These are phyloP conservation scores for Rhinoderma darwinii DNA, from an alignment of 2,113 vertebrate genomes.

Conservation along the genomic window DNA sequence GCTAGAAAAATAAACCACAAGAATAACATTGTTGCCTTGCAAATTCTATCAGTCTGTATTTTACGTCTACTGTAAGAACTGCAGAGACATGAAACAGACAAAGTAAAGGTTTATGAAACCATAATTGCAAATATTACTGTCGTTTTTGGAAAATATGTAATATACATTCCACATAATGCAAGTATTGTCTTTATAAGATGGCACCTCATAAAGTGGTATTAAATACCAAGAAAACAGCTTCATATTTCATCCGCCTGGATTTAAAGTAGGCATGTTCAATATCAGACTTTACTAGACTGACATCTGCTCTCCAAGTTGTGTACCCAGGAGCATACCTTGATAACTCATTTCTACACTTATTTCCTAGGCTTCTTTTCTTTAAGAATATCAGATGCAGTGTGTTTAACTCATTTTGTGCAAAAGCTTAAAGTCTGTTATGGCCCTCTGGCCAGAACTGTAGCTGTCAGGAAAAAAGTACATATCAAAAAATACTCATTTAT, in stretches of 20 bases:
- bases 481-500: conserved; percentile 87
- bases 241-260: conserved; percentile 88
- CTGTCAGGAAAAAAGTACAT: conserved; percentile 76
- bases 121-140: conserved; percentile 87
- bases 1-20: neutral
- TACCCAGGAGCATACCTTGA: conserved; percentile 86
- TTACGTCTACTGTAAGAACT: conserved; percentile 74
- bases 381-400: conserved; percentile 78
- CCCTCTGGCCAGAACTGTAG: conserved; percentile 89
- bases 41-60: neutral
- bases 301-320: conserved; percentile 89
- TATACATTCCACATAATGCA: conserved; percentile 84
- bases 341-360: conserved; percentile 84
- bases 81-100: conserved; percentile 84
- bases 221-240: conserved; percentile 88
- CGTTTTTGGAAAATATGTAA: conserved; percentile 83
- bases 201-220: conserved; percentile 97
- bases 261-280: conserved; percentile 87
- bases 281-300: conserved; percentile 97
- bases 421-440: conserved; percentile 82
- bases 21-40: neutral
- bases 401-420: conserved; percentile 87
- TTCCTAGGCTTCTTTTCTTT: conserved; percentile 80
- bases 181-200: conserved; percentile 83
- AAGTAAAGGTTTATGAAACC: conserved; percentile 92